A percentile compares a stretch with the other conserved stretches of the same genome.
Conservation (phyloP, 2,888 invertebrate species). For the Epirrhoe tristata region DNA sequence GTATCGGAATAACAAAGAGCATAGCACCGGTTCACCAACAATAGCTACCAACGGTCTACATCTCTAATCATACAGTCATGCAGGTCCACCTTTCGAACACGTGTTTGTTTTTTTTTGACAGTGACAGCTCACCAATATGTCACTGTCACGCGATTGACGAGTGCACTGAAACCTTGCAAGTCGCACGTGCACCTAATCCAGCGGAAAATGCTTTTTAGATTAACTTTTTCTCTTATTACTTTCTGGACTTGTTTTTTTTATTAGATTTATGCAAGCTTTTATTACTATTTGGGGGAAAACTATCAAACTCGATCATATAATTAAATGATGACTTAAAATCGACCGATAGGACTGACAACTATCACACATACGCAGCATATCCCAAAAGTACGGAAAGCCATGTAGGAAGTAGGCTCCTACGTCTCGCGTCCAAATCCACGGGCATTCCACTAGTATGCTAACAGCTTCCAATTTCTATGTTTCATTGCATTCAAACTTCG, state of each 20-base stretch:
- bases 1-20: not conserved
- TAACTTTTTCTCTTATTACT: not conserved
- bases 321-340: too few relatives aligned
- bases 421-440: too few relatives aligned
- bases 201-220: slow-evolving; percentile 3
- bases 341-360: too few relatives aligned
- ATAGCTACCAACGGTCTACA: not conserved
- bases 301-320: too few relatives aligned
- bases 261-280: too few relatives aligned
- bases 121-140: slow-evolving; percentile 12
- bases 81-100: slow-evolving; percentile 11
- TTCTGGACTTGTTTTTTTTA: not conserved
- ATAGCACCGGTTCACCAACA: not conserved
- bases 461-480: too few relatives aligned
- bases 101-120: slow-evolving; percentile 10
- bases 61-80: slow-evolving; percentile 3
- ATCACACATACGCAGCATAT: too few relatives aligned
- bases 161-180: slow-evolving; percentile 16
- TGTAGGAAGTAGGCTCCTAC: too few relatives aligned
- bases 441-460: too few relatives aligned
- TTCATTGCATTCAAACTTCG: too few relatives aligned
- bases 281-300: too few relatives aligned
- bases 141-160: slow-evolving; percentile 10
- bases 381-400: too few relatives aligned
- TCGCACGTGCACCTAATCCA: slow-evolving; percentile 17